Base-by-base conservation (phyloP, 2,797 vertebrate genomes). In the Helostoma temminkii region DNA sequence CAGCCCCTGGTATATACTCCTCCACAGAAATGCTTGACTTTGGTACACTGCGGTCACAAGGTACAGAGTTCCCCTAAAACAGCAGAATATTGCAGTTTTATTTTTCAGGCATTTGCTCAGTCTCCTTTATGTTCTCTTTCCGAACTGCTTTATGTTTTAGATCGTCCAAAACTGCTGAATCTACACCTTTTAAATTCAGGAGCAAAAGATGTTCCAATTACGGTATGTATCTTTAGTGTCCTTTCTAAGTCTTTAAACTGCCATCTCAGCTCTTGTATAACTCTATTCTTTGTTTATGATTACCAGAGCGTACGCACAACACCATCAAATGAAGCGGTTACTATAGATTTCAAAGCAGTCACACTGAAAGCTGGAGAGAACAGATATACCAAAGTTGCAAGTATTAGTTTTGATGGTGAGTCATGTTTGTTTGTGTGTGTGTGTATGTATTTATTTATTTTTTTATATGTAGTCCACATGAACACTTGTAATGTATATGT, bases 1-100 rank as follows among this genome's bases (percentile, higher is more conserved):
- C 91, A 99, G 97, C 96, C 18, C 97, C 98, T 85, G 98, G 97
- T 88, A 98, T 99, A 87, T 99, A 99, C 92, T 98, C 97, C 75
- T 99, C 98, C 85, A 98, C 93, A 83, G 97, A 99, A 93, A 99
- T 99, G 97, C 92, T 99, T 60, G 98, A 99, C 94, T 99, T 99
- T 93, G 98, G 98, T 84, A 99, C 96, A 1, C 93, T 99, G 82
- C 93, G 98, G 86, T 97, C 97, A 46, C 97, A 99, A 97, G 97
- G 97, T 97, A 91, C 62, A 64, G 2, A 26, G 5, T 39, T 12
- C 2, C 19, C 8, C 15, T 24, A 28, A 36, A 34, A 1, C 46
- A 26, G 32, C 3, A 3, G 2, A 30, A 25, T 57, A 3, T 34
- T 42, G 0, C 14, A 21, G 1, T 9, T 4, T 52, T 36, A 1